Percentiles rank a stretch among this genome's conserved stretches.
Evolutionary conservation across 2,113 vertebrate genomes (phyloP).

Genomic region (Pelecanus crispus): DNA sequence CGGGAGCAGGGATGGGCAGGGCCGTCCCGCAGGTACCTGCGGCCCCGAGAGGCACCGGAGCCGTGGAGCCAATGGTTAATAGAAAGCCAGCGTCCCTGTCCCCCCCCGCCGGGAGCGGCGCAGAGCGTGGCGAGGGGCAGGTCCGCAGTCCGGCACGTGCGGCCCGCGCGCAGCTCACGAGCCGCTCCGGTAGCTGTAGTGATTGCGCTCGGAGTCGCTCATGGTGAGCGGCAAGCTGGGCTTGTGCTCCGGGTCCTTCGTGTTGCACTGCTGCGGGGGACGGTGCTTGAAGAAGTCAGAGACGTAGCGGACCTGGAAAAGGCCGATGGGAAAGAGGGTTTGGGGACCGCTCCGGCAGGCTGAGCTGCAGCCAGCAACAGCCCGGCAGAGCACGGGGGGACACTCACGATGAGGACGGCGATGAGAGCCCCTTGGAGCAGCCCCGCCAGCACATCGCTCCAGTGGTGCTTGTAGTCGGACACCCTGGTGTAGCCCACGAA

Average conservation of each 20-base stretch:
- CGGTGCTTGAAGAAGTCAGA: slow-evolving; percentile 90
- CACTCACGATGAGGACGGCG: slow-evolving; percentile 84
- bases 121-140: background rate
- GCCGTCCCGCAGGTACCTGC: background rate
- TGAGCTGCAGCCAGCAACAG: background rate
- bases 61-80: background rate
- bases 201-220: slow-evolving; percentile 78
- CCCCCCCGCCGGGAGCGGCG: background rate
- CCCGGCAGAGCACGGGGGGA: rapidly evolving
- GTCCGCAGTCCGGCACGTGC: rapidly evolving
- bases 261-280: slow-evolving; percentile 46
- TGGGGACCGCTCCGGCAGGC: rapidly evolving
- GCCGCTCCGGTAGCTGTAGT: slow-evolving; percentile 72
- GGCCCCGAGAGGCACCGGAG: background rate
- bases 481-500: slow-evolving; percentile 94
- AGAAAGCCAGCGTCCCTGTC: background rate
- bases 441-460: slow-evolving; percentile 91
- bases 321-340: rapidly evolving
- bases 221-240: slow-evolving; percentile 78
- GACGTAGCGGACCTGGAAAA: slow-evolving; percentile 79
- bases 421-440: slow-evolving; percentile 91
- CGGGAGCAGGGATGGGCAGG: background rate
- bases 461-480: slow-evolving; percentile 96
- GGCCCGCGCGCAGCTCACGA: slow-evolving; percentile 50
- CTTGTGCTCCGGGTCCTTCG: slow-evolving; percentile 76